These are phyloP conservation scores for Thermophis baileyi DNA, from an alignment of 2,113 vertebrate genomes.

Conservation along the genomic window DNA sequence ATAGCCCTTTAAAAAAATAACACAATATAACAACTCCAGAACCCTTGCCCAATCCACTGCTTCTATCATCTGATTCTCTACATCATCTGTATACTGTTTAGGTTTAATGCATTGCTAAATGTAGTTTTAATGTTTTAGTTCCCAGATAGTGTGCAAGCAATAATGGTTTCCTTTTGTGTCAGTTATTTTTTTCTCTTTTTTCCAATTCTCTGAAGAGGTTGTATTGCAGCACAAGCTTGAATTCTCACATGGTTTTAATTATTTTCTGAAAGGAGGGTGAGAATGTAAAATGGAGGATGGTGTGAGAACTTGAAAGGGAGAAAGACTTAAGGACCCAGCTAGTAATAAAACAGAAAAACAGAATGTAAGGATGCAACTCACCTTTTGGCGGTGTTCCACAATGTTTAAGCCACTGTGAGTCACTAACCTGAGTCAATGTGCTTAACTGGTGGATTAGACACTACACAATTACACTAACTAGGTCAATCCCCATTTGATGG, in stretches of 20 bases:
- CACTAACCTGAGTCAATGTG: background rate
- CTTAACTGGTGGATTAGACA: background rate
- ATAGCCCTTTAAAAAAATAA: background rate
- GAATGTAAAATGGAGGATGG: background rate
- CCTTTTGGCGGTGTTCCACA: background rate
- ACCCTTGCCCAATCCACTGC: background rate
- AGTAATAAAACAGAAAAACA: background rate
- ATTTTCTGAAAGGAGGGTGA: background rate
- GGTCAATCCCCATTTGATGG: background rate
- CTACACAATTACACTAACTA: background rate
- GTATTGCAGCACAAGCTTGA: background rate
- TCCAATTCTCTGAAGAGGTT: conserved; percentile 3
- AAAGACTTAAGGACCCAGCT: background rate
- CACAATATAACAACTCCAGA: background rate
- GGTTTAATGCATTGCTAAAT: conserved; percentile 8
- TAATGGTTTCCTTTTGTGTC: conserved; percentile 13
- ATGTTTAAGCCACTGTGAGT: background rate
- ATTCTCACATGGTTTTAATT: conserved; percentile 31
- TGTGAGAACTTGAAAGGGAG: background rate
- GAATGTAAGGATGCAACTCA: background rate
- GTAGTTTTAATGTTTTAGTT: conserved; percentile 14
- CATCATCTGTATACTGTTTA: background rate
- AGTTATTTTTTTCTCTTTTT: background rate
- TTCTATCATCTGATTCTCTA: background rate
- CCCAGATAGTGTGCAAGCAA: background rate